Base-by-base conservation (phyloP, 2,113 vertebrate genomes). In the Pionites leucogaster region DNA sequence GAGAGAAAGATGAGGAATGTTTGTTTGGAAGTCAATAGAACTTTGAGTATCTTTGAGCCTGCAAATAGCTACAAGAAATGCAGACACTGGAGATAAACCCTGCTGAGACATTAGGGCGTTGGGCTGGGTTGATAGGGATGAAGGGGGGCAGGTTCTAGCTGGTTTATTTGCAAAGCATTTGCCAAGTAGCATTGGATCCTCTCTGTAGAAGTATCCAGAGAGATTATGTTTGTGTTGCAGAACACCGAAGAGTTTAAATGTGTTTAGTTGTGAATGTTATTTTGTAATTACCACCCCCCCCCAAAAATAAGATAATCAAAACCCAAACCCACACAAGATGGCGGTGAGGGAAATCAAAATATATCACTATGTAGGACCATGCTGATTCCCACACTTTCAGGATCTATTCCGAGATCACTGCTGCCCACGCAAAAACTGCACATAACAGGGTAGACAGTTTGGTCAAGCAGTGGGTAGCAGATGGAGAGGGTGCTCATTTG, bases 1-100 rank as follows among this genome's bases (percentile, higher is more conserved):
- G 53, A 88, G 92, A 96, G 53, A 96, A 75, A 92, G 25, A 37
- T 76, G 75, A 86, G 89, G 93, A 96, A 88, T n/a, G 23, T 90
- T 96, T 96, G 91, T 94, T 96, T 96, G 86, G 77, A 93, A 97
- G 88, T 84, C 76, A 94, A 92, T n/a, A 94, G 80, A 97, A 87
- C 59, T 65, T 15, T 79, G 90, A 67, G 14, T 91, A 89, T 93
- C 96, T 97, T 97, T 76, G 95, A 97, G 91, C 17, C 76, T 94
- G 79, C 47, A 84, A 93, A 87, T 47, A 89, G 20, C 74, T 92
- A 35, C 65, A 69, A 65, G 63, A 76, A 90, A 60, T 24, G 35
- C 29, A 94, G 60, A 49, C 29, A 64, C 1, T 1, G 47, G 59
- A 78, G 75, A 92, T 44, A 71, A 94, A 80, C n/a, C 24, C 46